Evolutionary conservation across 2,797 vertebrate species (phyloP).

Genomic region (Myotis myotis): DNA sequence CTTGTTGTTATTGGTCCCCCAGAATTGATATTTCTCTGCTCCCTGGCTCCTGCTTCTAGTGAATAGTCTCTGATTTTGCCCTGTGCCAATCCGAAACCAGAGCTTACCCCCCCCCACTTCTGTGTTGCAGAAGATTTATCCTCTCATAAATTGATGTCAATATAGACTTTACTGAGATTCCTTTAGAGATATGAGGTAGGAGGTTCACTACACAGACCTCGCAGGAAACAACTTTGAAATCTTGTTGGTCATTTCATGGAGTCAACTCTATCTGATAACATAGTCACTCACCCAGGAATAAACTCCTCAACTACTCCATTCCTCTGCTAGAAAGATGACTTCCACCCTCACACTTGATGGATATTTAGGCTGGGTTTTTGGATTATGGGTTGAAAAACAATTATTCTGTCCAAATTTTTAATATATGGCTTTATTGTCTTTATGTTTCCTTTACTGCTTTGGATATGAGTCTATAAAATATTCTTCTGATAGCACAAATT

Average conservation of each 20-base stretch:
- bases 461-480: not conserved
- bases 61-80: not conserved
- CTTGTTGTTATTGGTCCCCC: not conserved
- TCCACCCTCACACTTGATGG: not conserved
- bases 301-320: not conserved
- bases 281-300: not conserved
- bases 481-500: not conserved
- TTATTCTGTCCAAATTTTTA: not conserved
- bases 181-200: not conserved
- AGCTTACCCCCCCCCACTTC: not conserved
- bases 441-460: not conserved
- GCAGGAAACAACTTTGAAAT: not conserved
- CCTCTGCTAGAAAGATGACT: not conserved
- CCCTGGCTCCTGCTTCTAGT: not conserved
- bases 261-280: not conserved
- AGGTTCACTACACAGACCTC: not conserved
- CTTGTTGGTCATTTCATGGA: not conserved
- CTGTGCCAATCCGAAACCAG: not conserved
- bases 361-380: not conserved
- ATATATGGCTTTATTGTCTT: not conserved
- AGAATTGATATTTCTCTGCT: not conserved
- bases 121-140: not conserved
- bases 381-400: not conserved
- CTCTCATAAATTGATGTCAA: not conserved
- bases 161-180: not conserved